Percentiles rank a stretch among this genome's conserved stretches.
Conservation (phyloP, 2,797 vertebrate genomes). For the Peromyscus nudipes region DNA sequence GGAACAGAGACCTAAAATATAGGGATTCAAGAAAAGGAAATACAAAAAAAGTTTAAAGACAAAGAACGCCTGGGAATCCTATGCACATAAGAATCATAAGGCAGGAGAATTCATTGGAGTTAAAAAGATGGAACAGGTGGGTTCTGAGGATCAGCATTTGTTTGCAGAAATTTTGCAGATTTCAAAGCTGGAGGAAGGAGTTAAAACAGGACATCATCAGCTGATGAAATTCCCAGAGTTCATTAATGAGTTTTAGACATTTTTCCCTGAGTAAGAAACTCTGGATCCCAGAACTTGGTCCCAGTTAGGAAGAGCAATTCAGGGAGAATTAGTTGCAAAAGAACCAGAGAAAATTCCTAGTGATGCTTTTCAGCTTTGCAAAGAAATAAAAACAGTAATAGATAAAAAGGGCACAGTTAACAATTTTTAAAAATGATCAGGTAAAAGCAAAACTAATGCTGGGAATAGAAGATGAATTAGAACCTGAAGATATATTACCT, state of each 20-base stretch:
- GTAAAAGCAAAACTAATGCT: not conserved
- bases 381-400: not conserved
- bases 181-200: not conserved
- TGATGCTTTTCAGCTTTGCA: not conserved
- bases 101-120: not conserved
- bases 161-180: not conserved
- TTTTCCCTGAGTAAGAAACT: not conserved
- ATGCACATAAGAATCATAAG: not conserved
- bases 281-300: too few relatives aligned
- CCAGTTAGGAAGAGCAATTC: not conserved
- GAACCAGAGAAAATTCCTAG: too few relatives aligned
- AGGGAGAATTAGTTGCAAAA: too few relatives aligned
- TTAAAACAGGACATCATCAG: not conserved
- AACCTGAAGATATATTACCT: not conserved
- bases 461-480: too few relatives aligned
- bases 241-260: not conserved
- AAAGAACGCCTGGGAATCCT: not conserved
- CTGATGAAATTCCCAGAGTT: not conserved
- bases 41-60: not conserved
- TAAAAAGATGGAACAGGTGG: not conserved
- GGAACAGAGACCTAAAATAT: not conserved
- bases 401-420: not conserved
- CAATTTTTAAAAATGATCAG: not conserved
- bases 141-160: not conserved
- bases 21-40: not conserved